A percentile compares a stretch with the other conserved stretches of the same genome.
These are phyloP conservation scores for Hoplostethus mediterraneus DNA, from an alignment of 2,797 vertebrate genomes.

Conservation along the genomic window DNA sequence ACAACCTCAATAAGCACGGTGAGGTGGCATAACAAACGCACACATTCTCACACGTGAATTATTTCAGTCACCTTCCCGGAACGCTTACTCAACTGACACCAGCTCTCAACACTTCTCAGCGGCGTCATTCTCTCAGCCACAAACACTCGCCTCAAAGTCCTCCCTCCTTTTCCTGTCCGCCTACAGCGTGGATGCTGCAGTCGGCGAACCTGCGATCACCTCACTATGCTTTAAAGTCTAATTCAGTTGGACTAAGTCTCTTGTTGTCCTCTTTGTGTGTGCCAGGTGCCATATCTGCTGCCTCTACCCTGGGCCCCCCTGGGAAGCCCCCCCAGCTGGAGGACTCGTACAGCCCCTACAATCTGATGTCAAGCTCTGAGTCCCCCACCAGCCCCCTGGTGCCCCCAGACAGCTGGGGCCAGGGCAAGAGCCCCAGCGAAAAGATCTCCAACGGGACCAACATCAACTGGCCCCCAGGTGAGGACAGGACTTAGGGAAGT, in stretches of 20 bases:
- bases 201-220: neutral
- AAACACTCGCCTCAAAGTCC: neutral
- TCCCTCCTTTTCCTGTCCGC: neutral
- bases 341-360: constrained; percentile 96
- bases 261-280: constrained; percentile 12
- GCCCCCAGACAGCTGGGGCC: constrained; percentile 96
- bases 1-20: constrained; percentile 97
- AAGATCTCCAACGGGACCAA: constrained; percentile 98
- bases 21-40: constrained; percentile 30
- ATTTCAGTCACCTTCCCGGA: neutral
- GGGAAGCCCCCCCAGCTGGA: constrained; percentile 93
- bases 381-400: constrained; percentile 93
- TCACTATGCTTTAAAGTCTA: neutral
- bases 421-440: constrained; percentile 94
- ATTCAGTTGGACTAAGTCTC: neutral
- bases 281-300: constrained; percentile 94
- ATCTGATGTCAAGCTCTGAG: constrained; percentile 92
- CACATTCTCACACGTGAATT: neutral
- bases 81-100: neutral
- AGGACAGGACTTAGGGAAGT: constrained; percentile 7
- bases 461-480: constrained; percentile 99
- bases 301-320: constrained; percentile 90
- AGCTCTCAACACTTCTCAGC: neutral
- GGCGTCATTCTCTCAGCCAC: neutral
- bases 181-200: neutral